Evolutionary conservation across 1,140 invertebrate species (phyloP).

Genomic region (Samia ricini): DNA sequence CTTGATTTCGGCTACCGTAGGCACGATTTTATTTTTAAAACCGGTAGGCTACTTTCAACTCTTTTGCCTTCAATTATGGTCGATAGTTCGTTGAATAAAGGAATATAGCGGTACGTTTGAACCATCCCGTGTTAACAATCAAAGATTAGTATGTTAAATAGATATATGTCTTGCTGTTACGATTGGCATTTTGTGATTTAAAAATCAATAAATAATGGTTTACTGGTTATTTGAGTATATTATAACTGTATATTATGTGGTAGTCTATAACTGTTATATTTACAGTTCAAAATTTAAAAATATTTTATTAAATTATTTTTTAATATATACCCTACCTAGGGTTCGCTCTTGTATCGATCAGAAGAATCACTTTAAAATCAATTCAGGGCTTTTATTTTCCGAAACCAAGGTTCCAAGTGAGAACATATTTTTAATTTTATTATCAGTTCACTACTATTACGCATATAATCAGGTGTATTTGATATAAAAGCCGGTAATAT

Average conservation of each 20-base stretch:
- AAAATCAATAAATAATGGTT: constrained; percentile 32
- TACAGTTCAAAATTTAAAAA: not conserved
- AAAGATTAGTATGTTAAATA: constrained; percentile 65
- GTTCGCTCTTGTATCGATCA: too few species aligned
- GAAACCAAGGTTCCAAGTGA: too few species aligned
- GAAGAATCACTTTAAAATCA: too few species aligned
- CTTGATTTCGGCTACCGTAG: constrained; percentile 71
- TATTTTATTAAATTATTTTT: too few species aligned
- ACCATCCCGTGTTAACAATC: constrained; percentile 62
- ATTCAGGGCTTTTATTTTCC: too few species aligned
- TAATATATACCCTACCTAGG: too few species aligned
- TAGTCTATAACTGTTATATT: constrained; percentile 2
- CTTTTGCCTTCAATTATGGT: constrained; percentile 28
- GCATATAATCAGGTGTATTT: too few species aligned
- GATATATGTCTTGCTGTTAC: constrained; percentile 33
- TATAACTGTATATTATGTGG: not conserved
- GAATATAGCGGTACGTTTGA: constrained; percentile 48
- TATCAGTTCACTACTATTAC: too few species aligned
- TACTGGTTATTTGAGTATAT: constrained; percentile 9
- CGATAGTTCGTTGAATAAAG: constrained; percentile 20
- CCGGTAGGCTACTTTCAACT: constrained; percentile 22
- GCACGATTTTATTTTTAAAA: constrained; percentile 50
- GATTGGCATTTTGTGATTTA: constrained; percentile 39
- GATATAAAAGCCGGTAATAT: too few species aligned
- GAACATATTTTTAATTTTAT: too few species aligned